Base-by-base conservation (phyloP, 2,797 vertebrate genomes). In the Pogonophryne albipinna region DNA sequence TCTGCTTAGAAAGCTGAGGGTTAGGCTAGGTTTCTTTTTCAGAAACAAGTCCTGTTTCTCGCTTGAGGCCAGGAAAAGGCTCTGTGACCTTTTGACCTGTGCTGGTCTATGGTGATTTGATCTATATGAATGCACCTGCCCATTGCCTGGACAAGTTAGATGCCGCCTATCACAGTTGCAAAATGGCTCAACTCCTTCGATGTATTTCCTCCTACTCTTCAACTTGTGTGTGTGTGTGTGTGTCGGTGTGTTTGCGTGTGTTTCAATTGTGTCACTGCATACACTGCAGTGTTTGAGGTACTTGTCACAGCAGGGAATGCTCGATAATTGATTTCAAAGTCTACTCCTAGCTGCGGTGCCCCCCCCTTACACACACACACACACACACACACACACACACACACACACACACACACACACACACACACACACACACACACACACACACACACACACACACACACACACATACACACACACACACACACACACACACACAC, bases 311-410 rank as follows among this genome's bases (percentile, higher is more conserved):
- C 73, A 60, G 76, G 85, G 34, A 74, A 46, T 71, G 76, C 71
- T 73, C 27, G 56, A 74, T 80, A 89, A 91, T 88, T 88, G 85
- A 89, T 90, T 89, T 82, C 51, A 80, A 87, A 85, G 71, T 84
- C 65, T 69, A 59, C 79, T 67, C 78, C 57, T 71, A 51, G 70
- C 65, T 79, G 65, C 81, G 63, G 59, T 74, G 67, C 74, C 73
- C 74, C 53, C 2, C 19, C 1, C 31, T 1, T 2, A 23, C 41
- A 60, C 41, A 59, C 38, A 59, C 57, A 15, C 9, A 23, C 59
- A 45, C 41, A 4, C 52, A 66, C 64, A 71, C 31, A 59, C 7
- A 61, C 62, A 64, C 31, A 51, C 55, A 45, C 41, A 4, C 52
- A 66, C 64, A 71, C 31, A 59, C 7, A 61, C 62, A 64, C 31